Conservation (phyloP, 2,113 vertebrate genomes). For the Vidua macroura region DNA sequence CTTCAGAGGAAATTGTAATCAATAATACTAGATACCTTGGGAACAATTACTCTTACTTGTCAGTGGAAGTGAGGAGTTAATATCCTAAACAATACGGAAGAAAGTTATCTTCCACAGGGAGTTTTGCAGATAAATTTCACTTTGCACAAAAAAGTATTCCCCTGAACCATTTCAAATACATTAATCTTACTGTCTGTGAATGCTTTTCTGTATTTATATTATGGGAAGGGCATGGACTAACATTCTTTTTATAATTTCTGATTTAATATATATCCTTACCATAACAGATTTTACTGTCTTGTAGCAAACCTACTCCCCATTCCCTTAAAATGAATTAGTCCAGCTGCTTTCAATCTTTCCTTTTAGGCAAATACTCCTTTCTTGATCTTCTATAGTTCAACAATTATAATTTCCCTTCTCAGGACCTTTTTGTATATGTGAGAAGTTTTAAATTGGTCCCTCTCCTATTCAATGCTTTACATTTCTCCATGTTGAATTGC, state of each 20-base stretch:
- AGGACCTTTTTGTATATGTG: background rate
- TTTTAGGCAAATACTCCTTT: background rate
- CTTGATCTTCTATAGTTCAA: background rate
- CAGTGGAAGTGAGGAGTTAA: background rate
- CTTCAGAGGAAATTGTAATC: background rate
- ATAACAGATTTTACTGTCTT: background rate
- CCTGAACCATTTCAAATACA: background rate
- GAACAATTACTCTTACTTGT: background rate
- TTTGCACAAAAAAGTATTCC: background rate
- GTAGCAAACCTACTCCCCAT: background rate
- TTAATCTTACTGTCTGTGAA: background rate
- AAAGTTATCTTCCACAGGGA: background rate
- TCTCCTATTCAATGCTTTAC: background rate
- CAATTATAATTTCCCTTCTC: background rate
- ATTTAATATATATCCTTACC: background rate
- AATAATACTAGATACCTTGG: background rate
- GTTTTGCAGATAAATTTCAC: background rate
- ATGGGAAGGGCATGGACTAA: background rate
- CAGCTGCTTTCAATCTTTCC: background rate
- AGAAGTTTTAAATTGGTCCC: background rate
- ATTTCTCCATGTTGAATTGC: background rate
- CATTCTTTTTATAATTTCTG: background rate
- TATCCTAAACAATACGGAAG: background rate
- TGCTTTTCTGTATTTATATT: background rate
- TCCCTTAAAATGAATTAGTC: background rate